Evolutionary conservation across 1,140 invertebrate genomes (phyloP).

Genomic region (Caenorhabditis briggsae): DNA sequence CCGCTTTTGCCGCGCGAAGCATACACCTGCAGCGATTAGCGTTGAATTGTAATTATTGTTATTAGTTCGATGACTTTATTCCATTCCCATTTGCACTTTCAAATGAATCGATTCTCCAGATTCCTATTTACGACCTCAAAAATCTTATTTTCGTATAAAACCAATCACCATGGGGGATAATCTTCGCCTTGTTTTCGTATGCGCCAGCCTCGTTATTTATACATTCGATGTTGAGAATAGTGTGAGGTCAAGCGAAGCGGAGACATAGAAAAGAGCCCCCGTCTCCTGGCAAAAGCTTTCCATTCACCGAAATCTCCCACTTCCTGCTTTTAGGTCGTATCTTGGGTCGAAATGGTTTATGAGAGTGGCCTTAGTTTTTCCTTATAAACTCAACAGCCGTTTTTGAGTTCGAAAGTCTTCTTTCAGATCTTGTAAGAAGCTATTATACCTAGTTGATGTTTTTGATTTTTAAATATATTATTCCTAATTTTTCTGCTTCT

Average conservation of each 20-base stretch:
- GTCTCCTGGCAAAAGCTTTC: not conserved
- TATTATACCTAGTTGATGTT: too few species aligned
- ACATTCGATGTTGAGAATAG: not conserved
- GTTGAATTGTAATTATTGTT: constrained; percentile 42
- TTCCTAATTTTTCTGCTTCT: not conserved
- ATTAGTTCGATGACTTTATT: constrained; percentile 41
- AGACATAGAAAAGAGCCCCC: not conserved
- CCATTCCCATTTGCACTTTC: not conserved
- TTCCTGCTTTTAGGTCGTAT: not conserved
- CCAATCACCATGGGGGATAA: constrained; percentile 18
- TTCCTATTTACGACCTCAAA: not conserved
- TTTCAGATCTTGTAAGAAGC: too few species aligned
- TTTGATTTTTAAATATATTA: not conserved
- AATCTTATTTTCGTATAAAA: not conserved
- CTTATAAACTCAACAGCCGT: too few species aligned
- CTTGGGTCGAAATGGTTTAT: too few species aligned
- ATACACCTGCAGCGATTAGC: constrained; percentile 8
- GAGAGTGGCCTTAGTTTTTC: too few species aligned
- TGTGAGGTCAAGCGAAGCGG: not conserved
- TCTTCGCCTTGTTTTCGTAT: not conserved
- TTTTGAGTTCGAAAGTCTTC: too few species aligned
- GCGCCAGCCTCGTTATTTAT: constrained; percentile 6
- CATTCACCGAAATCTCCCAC: not conserved
- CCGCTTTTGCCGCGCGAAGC: constrained; percentile 1
- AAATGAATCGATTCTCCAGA: not conserved